These are phyloP conservation scores for Leptopilina clavipes DNA, from an alignment of 1,140 invertebrate genomes.

Conservation along the genomic window DNA sequence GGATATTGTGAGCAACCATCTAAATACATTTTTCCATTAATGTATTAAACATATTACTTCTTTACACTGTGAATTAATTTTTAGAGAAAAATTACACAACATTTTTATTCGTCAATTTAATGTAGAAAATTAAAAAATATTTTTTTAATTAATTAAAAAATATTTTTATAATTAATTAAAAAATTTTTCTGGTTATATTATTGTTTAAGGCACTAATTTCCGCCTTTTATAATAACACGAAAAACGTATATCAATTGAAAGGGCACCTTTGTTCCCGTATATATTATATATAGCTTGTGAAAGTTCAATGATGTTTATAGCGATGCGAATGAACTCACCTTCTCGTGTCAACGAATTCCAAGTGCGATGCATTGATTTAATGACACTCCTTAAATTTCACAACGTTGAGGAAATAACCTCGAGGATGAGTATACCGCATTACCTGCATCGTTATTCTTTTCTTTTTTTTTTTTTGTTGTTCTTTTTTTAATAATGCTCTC, in stretches of 20 bases:
- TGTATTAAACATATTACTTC: too few species aligned
- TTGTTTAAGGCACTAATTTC: neutral
- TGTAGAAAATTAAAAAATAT: too few species aligned
- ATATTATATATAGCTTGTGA: slow-evolving; percentile 16
- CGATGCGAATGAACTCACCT: slow-evolving; percentile 17
- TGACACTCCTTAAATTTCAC: slow-evolving; percentile 27
- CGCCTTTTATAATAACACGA: neutral
- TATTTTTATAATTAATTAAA: too few species aligned
- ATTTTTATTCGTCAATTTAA: too few species aligned
- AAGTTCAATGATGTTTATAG: slow-evolving; percentile 25
- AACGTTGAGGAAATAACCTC: slow-evolving; percentile 12
- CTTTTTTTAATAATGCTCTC: neutral
- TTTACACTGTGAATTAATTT: too few species aligned
- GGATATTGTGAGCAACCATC: too few species aligned
- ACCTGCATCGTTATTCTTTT: neutral
- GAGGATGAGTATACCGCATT: slow-evolving; percentile 10
- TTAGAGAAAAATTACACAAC: too few species aligned
- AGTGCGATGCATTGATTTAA: slow-evolving; percentile 28
- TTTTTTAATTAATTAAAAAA: too few species aligned
- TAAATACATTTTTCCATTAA: too few species aligned
- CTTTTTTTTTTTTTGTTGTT: neutral
- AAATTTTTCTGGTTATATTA: too few species aligned
- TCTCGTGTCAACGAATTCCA: slow-evolving; percentile 31
- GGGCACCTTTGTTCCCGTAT: slow-evolving; percentile 8
- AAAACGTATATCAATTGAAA: neutral